These are phyloP conservation scores for Aphelinus certus DNA, from an alignment of 1,140 invertebrate genomes.

Conservation along the genomic window DNA sequence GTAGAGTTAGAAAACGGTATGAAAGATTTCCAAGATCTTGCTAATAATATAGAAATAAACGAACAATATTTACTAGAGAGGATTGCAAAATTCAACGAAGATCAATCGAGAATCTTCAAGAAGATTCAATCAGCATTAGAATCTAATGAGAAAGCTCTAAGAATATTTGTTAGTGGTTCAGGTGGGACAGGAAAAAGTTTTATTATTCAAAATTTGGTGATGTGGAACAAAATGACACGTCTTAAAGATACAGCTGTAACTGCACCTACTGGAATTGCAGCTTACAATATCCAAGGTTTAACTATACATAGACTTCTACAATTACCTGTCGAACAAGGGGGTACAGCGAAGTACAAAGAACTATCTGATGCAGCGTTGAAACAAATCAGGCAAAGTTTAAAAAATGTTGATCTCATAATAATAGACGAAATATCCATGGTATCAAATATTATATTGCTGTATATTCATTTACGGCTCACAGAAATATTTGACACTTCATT, in stretches of 20 bases:
- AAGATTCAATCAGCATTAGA: constrained; percentile 27
- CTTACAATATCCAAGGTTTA: constrained; percentile 47
- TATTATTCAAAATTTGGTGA: constrained; percentile 37
- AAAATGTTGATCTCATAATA: constrained; percentile 50
- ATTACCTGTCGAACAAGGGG: constrained; percentile 45
- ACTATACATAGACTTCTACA: constrained; percentile 48
- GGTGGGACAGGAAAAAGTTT: constrained; percentile 47
- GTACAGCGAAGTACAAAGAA: constrained; percentile 42
- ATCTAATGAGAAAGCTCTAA: constrained; percentile 26
- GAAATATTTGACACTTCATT: constrained; percentile 50
- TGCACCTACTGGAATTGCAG: constrained; percentile 49
- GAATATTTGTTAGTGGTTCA: constrained; percentile 24
- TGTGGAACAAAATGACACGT: constrained; percentile 40
- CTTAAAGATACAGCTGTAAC: constrained; percentile 45
- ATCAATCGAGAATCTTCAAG: constrained; percentile 43
- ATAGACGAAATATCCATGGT: constrained; percentile 58
- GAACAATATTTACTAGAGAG: constrained; percentile 32
- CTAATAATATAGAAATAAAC: constrained; percentile 22
- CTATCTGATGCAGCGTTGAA: constrained; percentile 46
- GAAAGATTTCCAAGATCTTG: constrained; percentile 41
- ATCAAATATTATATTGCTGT: constrained; percentile 51
- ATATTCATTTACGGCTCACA: constrained; percentile 46
- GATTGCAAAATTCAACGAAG: constrained; percentile 41
- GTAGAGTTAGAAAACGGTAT: constrained; percentile 39
- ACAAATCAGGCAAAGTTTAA: constrained; percentile 43